Evolutionary conservation across 2,113 vertebrate species (phyloP).

Genomic region (Nyctibius bracteatus): DNA sequence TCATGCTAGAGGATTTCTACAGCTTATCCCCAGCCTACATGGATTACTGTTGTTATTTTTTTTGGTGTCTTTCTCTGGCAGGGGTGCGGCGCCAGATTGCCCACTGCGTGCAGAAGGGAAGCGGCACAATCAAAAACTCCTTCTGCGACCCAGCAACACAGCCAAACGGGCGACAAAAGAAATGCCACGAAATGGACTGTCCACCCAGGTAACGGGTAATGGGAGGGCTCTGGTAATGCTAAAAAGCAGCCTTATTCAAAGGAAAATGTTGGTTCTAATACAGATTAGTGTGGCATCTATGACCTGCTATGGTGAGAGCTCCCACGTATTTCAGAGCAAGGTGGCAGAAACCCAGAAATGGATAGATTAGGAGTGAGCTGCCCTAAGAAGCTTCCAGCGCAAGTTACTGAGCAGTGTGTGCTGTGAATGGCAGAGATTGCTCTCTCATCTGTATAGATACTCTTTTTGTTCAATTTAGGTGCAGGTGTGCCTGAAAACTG

Average conservation of each 20-base stretch:
- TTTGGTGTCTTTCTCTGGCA: conserved; percentile 5
- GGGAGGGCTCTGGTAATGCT: neutral
- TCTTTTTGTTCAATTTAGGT: neutral
- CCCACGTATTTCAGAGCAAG: fast-evolving
- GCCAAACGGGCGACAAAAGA: conserved; percentile 81
- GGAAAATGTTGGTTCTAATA: neutral
- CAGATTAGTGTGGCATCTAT: neutral
- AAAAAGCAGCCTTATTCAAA: no score
- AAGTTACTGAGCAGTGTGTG: neutral
- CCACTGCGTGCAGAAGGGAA: conserved; percentile 81
- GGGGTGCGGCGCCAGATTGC: conserved; percentile 84
- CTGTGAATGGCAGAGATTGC: neutral
- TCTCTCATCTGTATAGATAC: neutral
- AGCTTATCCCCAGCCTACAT: neutral
- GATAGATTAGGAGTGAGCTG: neutral
- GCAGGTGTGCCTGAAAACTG: fast-evolving
- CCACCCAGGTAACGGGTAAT: conserved; percentile 78
- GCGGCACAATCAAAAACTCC: conserved; percentile 81
- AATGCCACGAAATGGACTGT: conserved; percentile 88
- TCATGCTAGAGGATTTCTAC: neutral
- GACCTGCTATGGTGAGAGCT: fast-evolving
- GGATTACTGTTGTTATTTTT: neutral
- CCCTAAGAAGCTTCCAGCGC: neutral
- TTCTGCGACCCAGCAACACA: conserved; percentile 84
- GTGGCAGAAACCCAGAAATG: neutral